phyloP scores from a whole-genome alignment of 2,113 vertebrate genomes.

The Chiloscyllium plagiosum region DNA sequence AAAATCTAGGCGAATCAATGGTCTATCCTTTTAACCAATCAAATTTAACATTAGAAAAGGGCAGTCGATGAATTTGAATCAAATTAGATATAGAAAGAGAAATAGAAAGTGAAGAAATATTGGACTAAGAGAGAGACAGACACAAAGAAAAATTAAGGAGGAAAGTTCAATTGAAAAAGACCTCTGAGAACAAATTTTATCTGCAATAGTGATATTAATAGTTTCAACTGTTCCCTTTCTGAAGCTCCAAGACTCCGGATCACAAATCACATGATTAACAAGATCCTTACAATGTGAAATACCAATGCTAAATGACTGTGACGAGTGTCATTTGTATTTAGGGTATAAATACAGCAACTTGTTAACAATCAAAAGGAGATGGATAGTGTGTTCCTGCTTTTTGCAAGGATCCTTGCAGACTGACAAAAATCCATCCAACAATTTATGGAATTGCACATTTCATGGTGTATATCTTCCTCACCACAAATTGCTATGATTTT shows the following conservation, averaged over 20 bases:
- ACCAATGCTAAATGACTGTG: background rate
- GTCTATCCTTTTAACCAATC: background rate
- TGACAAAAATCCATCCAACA: background rate
- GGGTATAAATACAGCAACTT: background rate
- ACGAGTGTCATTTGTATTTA: background rate
- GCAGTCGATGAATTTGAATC: background rate
- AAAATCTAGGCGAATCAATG: background rate
- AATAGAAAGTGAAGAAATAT: background rate
- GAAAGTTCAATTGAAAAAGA: background rate
- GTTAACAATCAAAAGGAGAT: background rate
- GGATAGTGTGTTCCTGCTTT: background rate
- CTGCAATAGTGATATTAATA: background rate
- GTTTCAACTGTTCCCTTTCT: background rate
- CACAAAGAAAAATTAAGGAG: background rate
- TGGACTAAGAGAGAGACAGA: background rate
- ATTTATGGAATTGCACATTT: background rate
- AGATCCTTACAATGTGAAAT: background rate
- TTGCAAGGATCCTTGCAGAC: background rate
- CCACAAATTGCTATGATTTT: background rate
- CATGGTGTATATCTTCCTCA: background rate
- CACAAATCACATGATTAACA: constrained; percentile 11
- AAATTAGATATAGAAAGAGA: background rate
- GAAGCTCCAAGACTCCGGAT: background rate
- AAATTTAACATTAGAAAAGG: background rate
- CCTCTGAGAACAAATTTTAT: background rate